phyloP scores from a whole-genome alignment of 1,140 invertebrate genomes.

The Trichogramma pretiosum region DNA sequence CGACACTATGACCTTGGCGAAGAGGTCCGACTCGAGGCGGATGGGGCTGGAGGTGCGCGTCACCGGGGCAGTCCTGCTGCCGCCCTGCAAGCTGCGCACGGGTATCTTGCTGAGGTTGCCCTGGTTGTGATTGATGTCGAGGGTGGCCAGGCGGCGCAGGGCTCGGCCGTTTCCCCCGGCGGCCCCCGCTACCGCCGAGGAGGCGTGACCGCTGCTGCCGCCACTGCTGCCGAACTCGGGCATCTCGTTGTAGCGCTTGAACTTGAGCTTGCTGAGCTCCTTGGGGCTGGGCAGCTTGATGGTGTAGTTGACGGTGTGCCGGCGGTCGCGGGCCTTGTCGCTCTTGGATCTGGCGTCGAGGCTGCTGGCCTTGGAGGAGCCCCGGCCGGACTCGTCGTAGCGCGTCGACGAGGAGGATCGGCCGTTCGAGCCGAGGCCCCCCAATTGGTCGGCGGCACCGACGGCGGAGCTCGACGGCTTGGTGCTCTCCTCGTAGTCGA shows the following conservation, averaged over 20 bases:
- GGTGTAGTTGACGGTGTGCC: constrained; percentile 34
- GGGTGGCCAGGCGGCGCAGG: constrained; percentile 21
- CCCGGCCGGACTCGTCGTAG: background rate
- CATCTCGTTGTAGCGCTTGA: constrained; percentile 37
- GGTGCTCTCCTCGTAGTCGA: background rate
- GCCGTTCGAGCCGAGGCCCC: background rate
- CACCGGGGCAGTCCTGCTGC: constrained; percentile 38
- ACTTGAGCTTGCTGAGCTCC: constrained; percentile 24
- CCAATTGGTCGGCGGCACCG: background rate
- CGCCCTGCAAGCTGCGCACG: constrained; percentile 28
- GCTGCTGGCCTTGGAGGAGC: background rate
- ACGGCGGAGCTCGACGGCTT: background rate
- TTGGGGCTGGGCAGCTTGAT: constrained; percentile 28
- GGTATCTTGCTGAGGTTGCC: constrained; percentile 40
- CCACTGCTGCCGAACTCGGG: constrained; percentile 25
- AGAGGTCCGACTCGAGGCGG: constrained; percentile 23
- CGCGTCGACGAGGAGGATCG: too few species aligned
- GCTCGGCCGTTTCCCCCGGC: too few species aligned
- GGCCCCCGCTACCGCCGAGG: too few species aligned
- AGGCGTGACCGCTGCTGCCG: constrained; percentile 16
- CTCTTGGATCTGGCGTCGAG: constrained; percentile 23
- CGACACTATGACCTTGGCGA: constrained; percentile 18
- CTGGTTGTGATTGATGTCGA: constrained; percentile 43
- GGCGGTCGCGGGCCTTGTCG: constrained; percentile 27
- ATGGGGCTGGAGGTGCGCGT: constrained; percentile 40